Conservation (phyloP, 2,888 invertebrate genomes). For the Harpalus rubripes region DNA sequence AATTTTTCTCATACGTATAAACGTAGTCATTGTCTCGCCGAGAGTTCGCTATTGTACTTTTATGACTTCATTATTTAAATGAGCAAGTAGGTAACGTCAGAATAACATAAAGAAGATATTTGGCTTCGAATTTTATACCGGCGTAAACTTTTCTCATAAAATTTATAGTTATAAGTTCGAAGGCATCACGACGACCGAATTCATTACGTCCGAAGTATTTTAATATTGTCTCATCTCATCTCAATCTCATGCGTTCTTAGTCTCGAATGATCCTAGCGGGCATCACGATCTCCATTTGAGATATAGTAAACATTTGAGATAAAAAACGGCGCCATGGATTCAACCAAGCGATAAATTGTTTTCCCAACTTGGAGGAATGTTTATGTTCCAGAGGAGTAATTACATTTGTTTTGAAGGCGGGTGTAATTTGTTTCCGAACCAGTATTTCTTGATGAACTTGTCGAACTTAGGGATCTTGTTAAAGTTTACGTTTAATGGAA, state of each 20-base stretch:
- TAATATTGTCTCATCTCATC: not conserved
- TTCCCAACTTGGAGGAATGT: slow-evolving; percentile 47
- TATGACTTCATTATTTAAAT: not conserved
- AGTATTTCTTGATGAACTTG: slow-evolving; percentile 53
- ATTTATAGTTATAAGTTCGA: not conserved
- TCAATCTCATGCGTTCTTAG: not conserved
- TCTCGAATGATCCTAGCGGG: not conserved
- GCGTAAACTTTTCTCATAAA: not conserved
- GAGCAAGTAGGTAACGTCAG: not conserved
- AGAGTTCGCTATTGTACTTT: too few species aligned
- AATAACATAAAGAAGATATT: not conserved
- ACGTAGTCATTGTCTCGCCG: too few species aligned
- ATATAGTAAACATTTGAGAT: slow-evolving; percentile 50
- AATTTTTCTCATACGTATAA: too few species aligned
- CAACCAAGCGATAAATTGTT: slow-evolving; percentile 50
- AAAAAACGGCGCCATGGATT: slow-evolving; percentile 12
- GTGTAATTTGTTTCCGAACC: slow-evolving; percentile 42
- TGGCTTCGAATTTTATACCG: not conserved
- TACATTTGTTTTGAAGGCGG: slow-evolving; percentile 50
- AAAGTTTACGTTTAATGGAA: slow-evolving; percentile 32
- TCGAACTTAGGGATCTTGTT: slow-evolving; percentile 51
- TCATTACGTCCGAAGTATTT: not conserved
- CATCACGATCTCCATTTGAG: slow-evolving; percentile 14
- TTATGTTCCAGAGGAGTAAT: slow-evolving; percentile 31
- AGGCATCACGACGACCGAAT: not conserved